phyloP scores from a whole-genome alignment of 2,797 vertebrate genomes.

The Intellagama lesueurii region DNA sequence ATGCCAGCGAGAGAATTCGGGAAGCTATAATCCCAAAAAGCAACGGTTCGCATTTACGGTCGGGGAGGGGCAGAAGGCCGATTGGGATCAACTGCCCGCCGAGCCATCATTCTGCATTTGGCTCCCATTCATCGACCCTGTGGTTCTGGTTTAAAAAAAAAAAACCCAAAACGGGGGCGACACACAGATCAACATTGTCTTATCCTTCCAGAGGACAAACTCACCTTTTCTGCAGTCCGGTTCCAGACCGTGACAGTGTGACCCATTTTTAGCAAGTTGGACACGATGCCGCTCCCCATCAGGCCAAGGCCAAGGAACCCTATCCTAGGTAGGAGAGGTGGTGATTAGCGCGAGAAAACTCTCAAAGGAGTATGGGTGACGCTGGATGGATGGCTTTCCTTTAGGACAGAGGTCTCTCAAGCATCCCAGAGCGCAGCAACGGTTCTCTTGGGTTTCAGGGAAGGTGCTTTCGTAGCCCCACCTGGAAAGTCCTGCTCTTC shows the following conservation, averaged over 20 bases:
- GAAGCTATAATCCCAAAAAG: no score
- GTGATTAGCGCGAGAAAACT: constrained; percentile 2
- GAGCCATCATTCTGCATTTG: neutral
- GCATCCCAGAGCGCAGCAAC: no score
- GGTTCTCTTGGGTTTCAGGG: no score
- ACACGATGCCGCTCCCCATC: constrained; percentile 98
- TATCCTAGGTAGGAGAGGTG: constrained; percentile 82
- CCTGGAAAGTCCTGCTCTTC: no score
- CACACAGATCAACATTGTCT: no score
- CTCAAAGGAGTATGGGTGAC: neutral
- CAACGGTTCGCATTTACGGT: no score
- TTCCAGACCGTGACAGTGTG: constrained; percentile 99
- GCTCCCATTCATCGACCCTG: neutral
- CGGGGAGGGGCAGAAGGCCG: neutral
- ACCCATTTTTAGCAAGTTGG: constrained; percentile 98
- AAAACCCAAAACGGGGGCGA: no score
- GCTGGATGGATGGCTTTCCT: neutral
- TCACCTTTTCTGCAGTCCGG: constrained; percentile 98
- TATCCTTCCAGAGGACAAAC: neutral
- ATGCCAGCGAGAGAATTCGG: no score
- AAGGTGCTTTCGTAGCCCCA: no score
- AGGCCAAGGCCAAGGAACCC: constrained; percentile 97
- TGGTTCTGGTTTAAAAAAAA: no score
- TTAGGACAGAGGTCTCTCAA: neutral
- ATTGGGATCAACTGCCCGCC: neutral